phyloP scores from a whole-genome alignment of 2,888 invertebrate genomes.

The Pantelozetes paolii region DNA sequence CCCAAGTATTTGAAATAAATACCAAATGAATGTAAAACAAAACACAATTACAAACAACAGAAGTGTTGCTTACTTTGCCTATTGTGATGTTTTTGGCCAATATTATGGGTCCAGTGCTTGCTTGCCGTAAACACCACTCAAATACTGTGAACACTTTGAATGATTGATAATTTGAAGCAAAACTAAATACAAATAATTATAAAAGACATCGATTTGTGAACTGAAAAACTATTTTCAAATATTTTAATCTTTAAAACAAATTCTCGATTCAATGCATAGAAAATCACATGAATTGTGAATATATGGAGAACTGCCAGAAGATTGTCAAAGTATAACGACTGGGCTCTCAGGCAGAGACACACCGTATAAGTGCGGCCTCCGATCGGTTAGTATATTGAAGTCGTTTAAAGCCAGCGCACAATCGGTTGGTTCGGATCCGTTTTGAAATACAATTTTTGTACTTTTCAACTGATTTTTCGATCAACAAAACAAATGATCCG shows the following conservation, averaged over 20 bases:
- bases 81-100: background rate
- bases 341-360: background rate
- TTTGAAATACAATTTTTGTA: background rate
- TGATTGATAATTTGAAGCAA: background rate
- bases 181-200: background rate
- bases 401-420: background rate
- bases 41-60: background rate
- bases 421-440: background rate
- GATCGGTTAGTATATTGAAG: background rate
- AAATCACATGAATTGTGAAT: background rate
- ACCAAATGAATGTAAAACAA: too few species aligned
- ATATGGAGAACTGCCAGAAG: background rate
- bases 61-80: slow-evolving; percentile 11
- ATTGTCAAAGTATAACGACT: slow-evolving; percentile 4
- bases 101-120: slow-evolving; percentile 22
- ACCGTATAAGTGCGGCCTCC: background rate
- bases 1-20: too few species aligned
- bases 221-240: too few species aligned
- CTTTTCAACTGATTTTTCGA: background rate
- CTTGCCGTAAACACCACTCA: slow-evolving; percentile 27
- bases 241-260: background rate
- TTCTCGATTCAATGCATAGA: background rate
- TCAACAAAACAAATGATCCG: slow-evolving; percentile 1
- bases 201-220: background rate
- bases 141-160: slow-evolving; percentile 24